Base-by-base conservation (phyloP, 2,888 invertebrate species). In the Agapetus fuscipes region DNA sequence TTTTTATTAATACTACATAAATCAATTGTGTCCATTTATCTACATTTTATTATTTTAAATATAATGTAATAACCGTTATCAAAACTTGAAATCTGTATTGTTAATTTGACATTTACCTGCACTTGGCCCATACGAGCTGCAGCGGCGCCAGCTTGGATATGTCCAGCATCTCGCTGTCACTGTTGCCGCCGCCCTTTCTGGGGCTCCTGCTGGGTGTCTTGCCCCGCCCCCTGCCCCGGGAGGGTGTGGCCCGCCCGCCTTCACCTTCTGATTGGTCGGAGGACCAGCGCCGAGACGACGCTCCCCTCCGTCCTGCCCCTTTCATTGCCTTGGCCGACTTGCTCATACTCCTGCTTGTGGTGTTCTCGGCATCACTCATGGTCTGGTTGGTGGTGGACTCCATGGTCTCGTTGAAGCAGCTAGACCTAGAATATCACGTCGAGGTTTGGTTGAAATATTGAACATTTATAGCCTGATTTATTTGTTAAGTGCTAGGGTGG, bases 91-190 rank as follows among this genome's bases (percentile, higher is more conserved):
- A 20, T 20, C 20, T 6, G 9, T 6, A 28, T 4, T 4, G 13
- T 28, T 28, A 28, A n/a, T 28, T 7, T n/a, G 4, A 28, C 28
- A 28, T n/a, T n/a, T 28, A 51, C 51, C 87, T 78, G 68, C 94
- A 94, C 59, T 96, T 95, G 12, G 95, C 95, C 96, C 95, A 96
- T 2, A 96, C 95, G 30, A 95, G 73, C 59, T 93, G 90, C 45
- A 95, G 64, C 2, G 93, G 89, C 53, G 87, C 83, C 41, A 93
- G 59, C 20, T 76, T 59, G 4, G 59, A 56, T 51, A 37, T 53
- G 59, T 26, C 60, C 49, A 39, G 58, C 58, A 13, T 54, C 39
- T 34, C 56, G 56, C 20, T 59, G 38, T 25, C 49, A 36, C 30
- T 56, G 56, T 20, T 59, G 38, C 25, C 49, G 37, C 30, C 20